Evolutionary conservation across 1,140 invertebrate species (phyloP).

Genomic region (Bacillus rossius): DNA sequence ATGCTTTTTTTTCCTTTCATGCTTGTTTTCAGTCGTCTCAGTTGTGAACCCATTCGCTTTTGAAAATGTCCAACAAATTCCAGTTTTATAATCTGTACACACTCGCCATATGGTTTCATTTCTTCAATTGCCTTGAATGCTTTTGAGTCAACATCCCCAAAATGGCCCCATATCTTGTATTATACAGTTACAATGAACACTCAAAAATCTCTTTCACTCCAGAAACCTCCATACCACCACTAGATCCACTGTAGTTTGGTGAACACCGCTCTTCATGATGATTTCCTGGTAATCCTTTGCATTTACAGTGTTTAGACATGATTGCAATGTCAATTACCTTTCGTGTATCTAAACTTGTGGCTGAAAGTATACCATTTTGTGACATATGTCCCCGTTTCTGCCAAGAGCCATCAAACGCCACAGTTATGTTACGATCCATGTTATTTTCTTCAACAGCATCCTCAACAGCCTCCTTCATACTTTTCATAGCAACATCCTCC

Average conservation of each 20-base stretch:
- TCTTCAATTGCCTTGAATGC: slow-evolving; percentile 14
- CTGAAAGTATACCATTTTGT: slow-evolving; percentile 17
- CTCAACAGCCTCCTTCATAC: neutral
- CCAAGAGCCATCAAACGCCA: slow-evolving; percentile 18
- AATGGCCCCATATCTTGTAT: slow-evolving; percentile 20
- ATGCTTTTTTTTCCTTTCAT: neutral
- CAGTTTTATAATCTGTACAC: slow-evolving; percentile 16
- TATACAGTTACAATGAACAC: slow-evolving; percentile 17
- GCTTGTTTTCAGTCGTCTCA: slow-evolving; percentile 1
- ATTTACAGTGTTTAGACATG: slow-evolving; percentile 14
- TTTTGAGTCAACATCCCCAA: slow-evolving; percentile 26
- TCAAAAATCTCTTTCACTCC: slow-evolving; percentile 21
- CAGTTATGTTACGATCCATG: slow-evolving; percentile 12
- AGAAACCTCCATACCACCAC: slow-evolving; percentile 24
- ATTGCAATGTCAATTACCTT: slow-evolving; percentile 14
- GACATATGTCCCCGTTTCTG: slow-evolving; percentile 19
- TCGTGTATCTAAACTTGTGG: slow-evolving; percentile 15
- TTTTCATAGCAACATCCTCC: slow-evolving; percentile 2
- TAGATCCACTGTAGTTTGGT: slow-evolving; percentile 22
- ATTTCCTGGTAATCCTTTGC: neutral
- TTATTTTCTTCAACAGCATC: slow-evolving; percentile 7
- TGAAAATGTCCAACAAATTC: slow-evolving; percentile 22
- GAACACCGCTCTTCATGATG: slow-evolving; percentile 8
- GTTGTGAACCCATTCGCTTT: slow-evolving; percentile 16
- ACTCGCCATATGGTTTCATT: slow-evolving; percentile 18